Base-by-base conservation (phyloP, 2,797 vertebrate genomes). In the Lithobates sylvaticus region DNA sequence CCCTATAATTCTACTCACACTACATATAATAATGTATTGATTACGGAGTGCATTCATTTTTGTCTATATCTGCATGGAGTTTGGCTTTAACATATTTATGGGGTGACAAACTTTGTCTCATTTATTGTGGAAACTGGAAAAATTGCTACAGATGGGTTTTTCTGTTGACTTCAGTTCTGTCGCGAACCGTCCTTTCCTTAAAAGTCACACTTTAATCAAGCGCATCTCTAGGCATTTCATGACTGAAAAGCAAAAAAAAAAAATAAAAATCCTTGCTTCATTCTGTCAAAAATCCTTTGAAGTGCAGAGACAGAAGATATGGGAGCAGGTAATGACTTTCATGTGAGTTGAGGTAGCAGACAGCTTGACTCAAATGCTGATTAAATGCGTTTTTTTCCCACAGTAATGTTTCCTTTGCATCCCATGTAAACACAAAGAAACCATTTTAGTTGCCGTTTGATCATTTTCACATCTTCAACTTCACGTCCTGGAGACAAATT, bases 291-390 rank as follows among this genome's bases (percentile, higher is more conserved):
- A 54, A 39, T 78, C 74, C 50, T 80, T 65, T 72, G 79, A 79
- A 72, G 36, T 47, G 54, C 34, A 23, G 44, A 34, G 67, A 71
- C 34, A 81, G 72, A 34, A 72, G 68, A 76, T 76, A 47, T 36
- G 42, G 29, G 50, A 77, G 74, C 54, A 64, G 74, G 80, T 39
- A 39, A 44, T 61, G 50, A 76, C 74, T 83, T 86, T 82, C 74
- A 75, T 81, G 85, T 77, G 36, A 61, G 32, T 34, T 26, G 64
- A 70, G 34, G 68, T 47, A 58, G 75, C 61, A 86, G 65, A 86
- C 71, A 21, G 13, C 54, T 39, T 34, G 67, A 23, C 84, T 73
- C 47, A 69, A 72, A 42, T 65, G 42, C 23, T 86, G 79, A 82
- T 86, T 77, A 78, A 78, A 77, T 64, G 34, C 12, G 26, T 36